Conservation (phyloP, 2,797 vertebrate genomes). For the Malacoctenus gilli region DNA sequence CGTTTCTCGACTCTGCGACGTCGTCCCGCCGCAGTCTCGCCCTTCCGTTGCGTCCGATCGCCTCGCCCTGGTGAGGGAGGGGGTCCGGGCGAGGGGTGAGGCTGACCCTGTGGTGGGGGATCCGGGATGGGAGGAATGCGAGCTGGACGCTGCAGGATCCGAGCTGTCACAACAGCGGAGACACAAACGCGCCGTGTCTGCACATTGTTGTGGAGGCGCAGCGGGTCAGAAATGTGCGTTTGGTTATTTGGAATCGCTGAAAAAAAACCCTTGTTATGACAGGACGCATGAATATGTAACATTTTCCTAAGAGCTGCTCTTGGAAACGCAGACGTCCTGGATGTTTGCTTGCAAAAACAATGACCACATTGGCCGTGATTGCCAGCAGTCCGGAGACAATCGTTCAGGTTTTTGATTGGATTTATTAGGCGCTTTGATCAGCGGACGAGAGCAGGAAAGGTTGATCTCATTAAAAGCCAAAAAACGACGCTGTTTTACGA, state of each 20-base stretch:
- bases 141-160: slow-evolving; percentile 57
- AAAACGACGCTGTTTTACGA: too few species aligned
- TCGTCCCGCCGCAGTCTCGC: slow-evolving; percentile 48
- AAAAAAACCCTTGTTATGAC: slow-evolving; percentile 26
- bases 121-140: slow-evolving; percentile 73
- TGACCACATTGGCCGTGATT: slow-evolving; percentile 34
- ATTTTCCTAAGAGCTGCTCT: slow-evolving; percentile 40
- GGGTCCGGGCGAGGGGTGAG: slow-evolving; percentile 58
- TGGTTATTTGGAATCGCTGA: slow-evolving; percentile 13
- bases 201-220: neutral
- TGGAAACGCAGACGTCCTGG: slow-evolving; percentile 26
- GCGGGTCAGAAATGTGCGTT: slow-evolving; percentile 17
- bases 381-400: slow-evolving; percentile 19
- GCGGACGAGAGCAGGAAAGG: neutral
- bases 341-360: slow-evolving; percentile 41
- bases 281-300: slow-evolving; percentile 38
- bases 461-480: too few species aligned
- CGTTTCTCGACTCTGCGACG: slow-evolving; percentile 15
- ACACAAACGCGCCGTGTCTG: slow-evolving; percentile 47
- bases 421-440: slow-evolving; percentile 33
- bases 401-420: slow-evolving; percentile 6
- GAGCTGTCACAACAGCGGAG: slow-evolving; percentile 74
- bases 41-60: slow-evolving; percentile 63
- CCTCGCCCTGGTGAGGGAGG: slow-evolving; percentile 51
- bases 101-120: slow-evolving; percentile 47